These are phyloP conservation scores for Parapsyche elsis DNA, from an alignment of 1,140 invertebrate species.

Conservation along the genomic window DNA sequence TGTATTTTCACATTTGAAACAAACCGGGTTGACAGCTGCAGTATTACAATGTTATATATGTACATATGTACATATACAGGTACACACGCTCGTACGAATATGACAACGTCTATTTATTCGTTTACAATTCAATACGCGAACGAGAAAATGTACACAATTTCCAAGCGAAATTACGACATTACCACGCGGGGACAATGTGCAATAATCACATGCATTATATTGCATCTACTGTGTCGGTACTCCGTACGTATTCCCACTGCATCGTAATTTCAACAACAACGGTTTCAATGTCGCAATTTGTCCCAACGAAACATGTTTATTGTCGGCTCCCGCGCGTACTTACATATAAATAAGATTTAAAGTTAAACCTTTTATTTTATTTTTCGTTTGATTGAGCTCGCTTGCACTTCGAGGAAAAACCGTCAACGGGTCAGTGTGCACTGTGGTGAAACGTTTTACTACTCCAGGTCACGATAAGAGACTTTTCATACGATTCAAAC, in stretches of 20 bases:
- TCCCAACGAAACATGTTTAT: background rate
- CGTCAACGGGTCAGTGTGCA: background rate
- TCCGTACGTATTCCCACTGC: background rate
- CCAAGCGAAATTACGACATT: conserved; percentile 10
- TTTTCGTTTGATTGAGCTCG: conserved; percentile 24
- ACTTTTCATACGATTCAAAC: background rate
- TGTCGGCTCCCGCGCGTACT: background rate
- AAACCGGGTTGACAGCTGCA: too few relatives aligned
- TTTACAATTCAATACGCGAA: background rate
- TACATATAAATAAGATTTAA: background rate
- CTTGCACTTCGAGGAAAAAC: conserved; percentile 30
- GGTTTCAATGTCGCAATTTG: conserved; percentile 20
- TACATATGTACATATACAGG: too few relatives aligned
- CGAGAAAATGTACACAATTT: conserved; percentile 11
- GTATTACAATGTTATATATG: too few relatives aligned
- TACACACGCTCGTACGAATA: too few relatives aligned
- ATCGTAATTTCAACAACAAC: conserved; percentile 5
- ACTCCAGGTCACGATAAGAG: conserved; percentile 30
- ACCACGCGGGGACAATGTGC: conserved; percentile 11
- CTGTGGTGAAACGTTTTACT: conserved; percentile 14
- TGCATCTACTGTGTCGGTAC: background rate
- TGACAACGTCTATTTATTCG: too few relatives aligned
- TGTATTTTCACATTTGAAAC: too few relatives aligned
- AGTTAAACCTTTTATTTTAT: background rate
- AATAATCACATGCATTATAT: conserved; percentile 34